Conservation (phyloP, 2,113 vertebrate genomes). For the Xenotilapia longispinis region DNA sequence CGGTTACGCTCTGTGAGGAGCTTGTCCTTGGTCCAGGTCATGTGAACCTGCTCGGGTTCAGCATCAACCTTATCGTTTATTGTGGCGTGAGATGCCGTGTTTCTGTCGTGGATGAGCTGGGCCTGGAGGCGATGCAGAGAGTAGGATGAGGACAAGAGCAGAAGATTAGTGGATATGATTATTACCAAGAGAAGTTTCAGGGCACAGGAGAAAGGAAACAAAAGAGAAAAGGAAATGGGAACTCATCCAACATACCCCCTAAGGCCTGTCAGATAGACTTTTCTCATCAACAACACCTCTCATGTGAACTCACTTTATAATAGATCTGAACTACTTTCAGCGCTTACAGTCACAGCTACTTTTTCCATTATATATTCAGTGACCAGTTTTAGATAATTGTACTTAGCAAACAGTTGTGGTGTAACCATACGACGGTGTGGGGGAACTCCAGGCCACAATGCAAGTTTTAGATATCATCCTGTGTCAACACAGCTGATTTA, state of each 20-base stretch:
- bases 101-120: constrained; percentile 92
- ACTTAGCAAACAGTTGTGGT: background rate
- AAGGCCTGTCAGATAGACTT: background rate
- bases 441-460: background rate
- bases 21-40: constrained; percentile 99
- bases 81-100: constrained; percentile 78
- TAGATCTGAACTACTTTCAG: background rate
- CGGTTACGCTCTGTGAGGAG: constrained; percentile 79
- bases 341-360: background rate
- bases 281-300: background rate
- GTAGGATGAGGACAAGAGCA: background rate
- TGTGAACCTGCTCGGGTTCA: constrained; percentile 81
- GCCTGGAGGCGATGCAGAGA: constrained; percentile 67
- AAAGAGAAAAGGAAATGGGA: background rate
- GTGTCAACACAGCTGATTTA: background rate
- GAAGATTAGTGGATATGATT: no score
- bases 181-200: background rate
- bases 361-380: background rate
- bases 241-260: background rate
- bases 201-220: background rate
- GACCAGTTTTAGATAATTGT: background rate
- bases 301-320: background rate
- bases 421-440: background rate
- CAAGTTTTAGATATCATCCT: background rate
- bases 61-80: constrained; percentile 60